A percentile compares a stretch with the other conserved stretches of the same genome.
Evolutionary conservation across 2,888 invertebrate species (phyloP).

Genomic region (Platerodrilus igneus): DNA sequence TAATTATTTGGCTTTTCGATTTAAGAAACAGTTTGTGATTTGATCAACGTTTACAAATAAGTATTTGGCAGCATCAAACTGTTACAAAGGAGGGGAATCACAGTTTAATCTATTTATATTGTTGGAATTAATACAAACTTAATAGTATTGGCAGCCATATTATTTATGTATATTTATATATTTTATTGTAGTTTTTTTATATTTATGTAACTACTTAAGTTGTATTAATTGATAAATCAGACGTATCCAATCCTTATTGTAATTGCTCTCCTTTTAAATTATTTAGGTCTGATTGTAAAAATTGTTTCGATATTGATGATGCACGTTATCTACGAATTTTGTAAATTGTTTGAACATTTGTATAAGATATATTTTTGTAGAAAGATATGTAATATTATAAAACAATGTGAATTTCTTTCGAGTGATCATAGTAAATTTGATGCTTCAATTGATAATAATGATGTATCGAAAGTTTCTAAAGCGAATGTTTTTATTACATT

Average conservation of each 20-base stretch:
- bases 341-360: conserved; percentile 42
- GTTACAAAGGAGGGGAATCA: too few species aligned
- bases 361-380: conserved; percentile 47
- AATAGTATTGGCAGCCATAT: conserved; percentile 25
- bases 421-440: conserved; percentile 40
- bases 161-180: conserved; percentile 16
- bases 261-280: conserved; percentile 17
- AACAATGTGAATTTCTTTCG: conserved; percentile 25
- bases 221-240: conserved; percentile 9
- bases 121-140: conserved; percentile 9
- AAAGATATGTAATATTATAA: conserved; percentile 34
- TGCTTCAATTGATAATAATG: conserved; percentile 45
- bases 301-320: conserved; percentile 41
- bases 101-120: too few species aligned
- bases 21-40: too few species aligned
- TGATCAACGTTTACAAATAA: too few species aligned
- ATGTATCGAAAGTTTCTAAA: conserved; percentile 45
- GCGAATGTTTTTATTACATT: conserved; percentile 49
- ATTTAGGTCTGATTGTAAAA: conserved; percentile 19
- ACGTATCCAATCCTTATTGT: conserved; percentile 13
- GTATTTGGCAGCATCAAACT: too few species aligned
- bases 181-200: conserved; percentile 24
- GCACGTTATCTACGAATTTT: conserved; percentile 39
- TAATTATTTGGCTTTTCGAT: too few species aligned
- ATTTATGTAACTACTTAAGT: conserved; percentile 24